Base-by-base conservation (phyloP, 2,113 vertebrate species). In the Vulpes ferrilata region DNA sequence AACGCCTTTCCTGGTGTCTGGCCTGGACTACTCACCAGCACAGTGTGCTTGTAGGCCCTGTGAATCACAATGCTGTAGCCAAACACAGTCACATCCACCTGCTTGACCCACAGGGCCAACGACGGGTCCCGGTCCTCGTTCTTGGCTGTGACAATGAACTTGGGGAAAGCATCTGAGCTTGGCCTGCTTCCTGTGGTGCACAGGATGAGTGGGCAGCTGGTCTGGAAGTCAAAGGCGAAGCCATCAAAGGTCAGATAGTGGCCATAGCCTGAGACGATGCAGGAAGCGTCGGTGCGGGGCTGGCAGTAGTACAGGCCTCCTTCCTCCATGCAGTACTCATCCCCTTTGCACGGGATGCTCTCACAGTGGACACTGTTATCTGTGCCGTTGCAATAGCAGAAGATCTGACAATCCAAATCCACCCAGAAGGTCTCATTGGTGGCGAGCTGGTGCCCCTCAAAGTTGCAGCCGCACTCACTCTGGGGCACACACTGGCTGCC, bases 361-460 rank as follows among this genome's bases (percentile, higher is more conserved):
- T 99, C 99, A 11, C 99, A 99, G 98, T 99, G 99, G 1, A 99
- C 99, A 0, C 98, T 99, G 98, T 99, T 99, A 99, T 99, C 99
- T 0, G 99, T 99, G 85, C 99, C 99, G 0, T 99, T 99, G 98
- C 99, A 99, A 98, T 99, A 99, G 99, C 99, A 99, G 97, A 99
- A 99, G 93, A 99, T 99, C 96, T 99, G 99, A 98, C 99, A 99
- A 96, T 99, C 99, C 92, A 99, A 99, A 95, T 99, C 99, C 1
- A 99, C 99, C 99, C 99, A 99, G 97, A 99, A 99, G 82, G 99
- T 99, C 98, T 99, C 99, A 91, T 99, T 99, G 81, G 99, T 99
- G 94, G 99, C 98, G 95, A 99, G 98, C 76, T 99, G 99, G 48
- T 98, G 99, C 0, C 99, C 99, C 82, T 99, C 99, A 6, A 99